Percentiles rank a stretch among this genome's conserved stretches.
Evolutionary conservation across 1,140 invertebrate species (phyloP).

Genomic region (Rhagoletis zephyria): DNA sequence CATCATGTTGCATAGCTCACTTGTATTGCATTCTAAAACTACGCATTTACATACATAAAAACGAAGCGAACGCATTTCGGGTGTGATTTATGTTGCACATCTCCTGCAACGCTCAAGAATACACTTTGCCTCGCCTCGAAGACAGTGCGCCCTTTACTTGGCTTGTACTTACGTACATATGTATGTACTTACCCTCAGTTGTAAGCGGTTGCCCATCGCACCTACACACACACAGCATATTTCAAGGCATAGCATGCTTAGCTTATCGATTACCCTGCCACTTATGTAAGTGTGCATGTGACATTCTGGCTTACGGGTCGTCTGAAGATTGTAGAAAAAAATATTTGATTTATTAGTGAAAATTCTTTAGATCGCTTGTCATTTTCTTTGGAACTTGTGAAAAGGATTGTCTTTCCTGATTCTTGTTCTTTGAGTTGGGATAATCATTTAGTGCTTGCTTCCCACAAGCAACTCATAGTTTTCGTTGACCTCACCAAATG

Average conservation of each 20-base stretch:
- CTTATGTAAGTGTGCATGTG: not conserved
- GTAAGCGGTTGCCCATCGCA: too few relatives aligned
- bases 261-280: slow-evolving; percentile 46
- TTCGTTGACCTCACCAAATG: slow-evolving; percentile 1
- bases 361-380: slow-evolving; percentile 46
- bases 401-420: slow-evolving; percentile 42
- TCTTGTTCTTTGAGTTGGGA: not conserved
- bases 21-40: slow-evolving; percentile 5
- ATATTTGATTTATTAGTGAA: slow-evolving; percentile 49
- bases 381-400: slow-evolving; percentile 35
- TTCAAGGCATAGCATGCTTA: slow-evolving; percentile 13
- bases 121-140: not conserved
- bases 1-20: not conserved
- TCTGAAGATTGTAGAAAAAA: not conserved
- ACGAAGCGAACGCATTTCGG: not conserved
- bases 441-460: not conserved
- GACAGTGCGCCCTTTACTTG: not conserved
- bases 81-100: slow-evolving; percentile 44
- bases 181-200: too few relatives aligned
- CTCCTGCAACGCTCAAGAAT: not conserved
- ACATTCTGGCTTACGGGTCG: not conserved
- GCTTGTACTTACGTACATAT: not conserved
- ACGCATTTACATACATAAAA: slow-evolving; percentile 7
- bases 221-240: not conserved
- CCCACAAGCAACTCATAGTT: not conserved